A percentile compares a stretch with the other conserved stretches of the same genome.
Conservation (phyloP, 2,113 vertebrate species). For the Redunca redunca region DNA sequence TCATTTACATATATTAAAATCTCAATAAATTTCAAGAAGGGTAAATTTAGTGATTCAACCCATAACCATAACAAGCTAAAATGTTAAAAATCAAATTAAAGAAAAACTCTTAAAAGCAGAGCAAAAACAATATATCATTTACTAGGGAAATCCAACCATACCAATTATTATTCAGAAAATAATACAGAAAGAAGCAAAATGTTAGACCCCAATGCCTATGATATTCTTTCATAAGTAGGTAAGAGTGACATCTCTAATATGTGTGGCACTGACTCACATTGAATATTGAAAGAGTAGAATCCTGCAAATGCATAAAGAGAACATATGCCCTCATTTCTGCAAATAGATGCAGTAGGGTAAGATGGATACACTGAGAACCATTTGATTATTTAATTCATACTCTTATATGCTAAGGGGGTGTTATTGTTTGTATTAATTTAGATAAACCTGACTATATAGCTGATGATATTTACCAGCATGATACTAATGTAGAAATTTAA, state of each 20-base stretch:
- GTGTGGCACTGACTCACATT: background rate
- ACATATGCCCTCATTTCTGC: background rate
- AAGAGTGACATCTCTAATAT: background rate
- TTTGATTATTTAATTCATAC: slow-evolving; percentile 56
- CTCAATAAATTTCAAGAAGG: background rate
- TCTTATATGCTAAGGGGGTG: slow-evolving; percentile 27
- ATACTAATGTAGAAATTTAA: slow-evolving; percentile 52
- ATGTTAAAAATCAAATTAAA: background rate
- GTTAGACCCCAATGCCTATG: background rate
- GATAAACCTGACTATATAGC: slow-evolving; percentile 49
- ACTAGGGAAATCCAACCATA: background rate
- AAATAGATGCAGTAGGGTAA: background rate
- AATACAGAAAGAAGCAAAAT: background rate
- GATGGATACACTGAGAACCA: background rate
- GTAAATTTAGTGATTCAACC: background rate
- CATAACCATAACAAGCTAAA: background rate
- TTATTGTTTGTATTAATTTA: slow-evolving; percentile 51
- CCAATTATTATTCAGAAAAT: background rate
- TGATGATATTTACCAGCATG: slow-evolving; percentile 64
- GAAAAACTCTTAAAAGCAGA: background rate
- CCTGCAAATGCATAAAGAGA: background rate
- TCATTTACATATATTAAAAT: background rate
- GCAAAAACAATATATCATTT: background rate
- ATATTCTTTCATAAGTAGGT: background rate
- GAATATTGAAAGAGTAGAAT: background rate